Evolutionary conservation across 2,888 invertebrate species (phyloP).

Genomic region (Balanococcus diminutus): DNA sequence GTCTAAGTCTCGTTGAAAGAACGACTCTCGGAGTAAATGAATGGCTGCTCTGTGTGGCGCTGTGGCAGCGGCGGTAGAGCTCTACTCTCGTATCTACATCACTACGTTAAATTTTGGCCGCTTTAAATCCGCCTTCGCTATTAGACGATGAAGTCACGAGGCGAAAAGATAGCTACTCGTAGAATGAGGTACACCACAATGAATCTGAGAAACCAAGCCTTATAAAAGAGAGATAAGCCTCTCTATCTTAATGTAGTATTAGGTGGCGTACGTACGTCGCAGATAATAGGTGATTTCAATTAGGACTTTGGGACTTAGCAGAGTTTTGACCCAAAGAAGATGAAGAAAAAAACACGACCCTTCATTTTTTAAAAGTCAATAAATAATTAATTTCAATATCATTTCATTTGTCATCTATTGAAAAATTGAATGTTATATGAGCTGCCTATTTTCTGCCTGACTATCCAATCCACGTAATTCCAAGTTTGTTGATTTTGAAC

Average conservation of each 20-base stretch:
- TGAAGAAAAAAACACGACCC: too few relatives aligned
- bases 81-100: not conserved
- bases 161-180: not conserved
- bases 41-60: not conserved
- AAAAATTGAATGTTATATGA: too few relatives aligned
- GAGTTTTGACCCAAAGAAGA: too few relatives aligned
- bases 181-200: not conserved
- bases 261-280: not conserved
- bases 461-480: too few relatives aligned
- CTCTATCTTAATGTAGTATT: not conserved
- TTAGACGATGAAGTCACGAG: not conserved
- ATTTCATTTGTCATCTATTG: too few relatives aligned
- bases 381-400: too few relatives aligned
- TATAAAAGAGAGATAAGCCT: not conserved
- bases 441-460: too few relatives aligned
- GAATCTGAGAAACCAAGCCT: constrained; percentile 10
- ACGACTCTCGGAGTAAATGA: not conserved
- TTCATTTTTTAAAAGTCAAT: too few relatives aligned
- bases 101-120: not conserved
- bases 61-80: not conserved
- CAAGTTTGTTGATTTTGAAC: too few relatives aligned
- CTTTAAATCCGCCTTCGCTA: not conserved
- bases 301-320: too few relatives aligned
- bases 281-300: not conserved
- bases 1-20: not conserved